phyloP scores from a whole-genome alignment of 2,888 invertebrate genomes.

The Apodemia hepburni region DNA sequence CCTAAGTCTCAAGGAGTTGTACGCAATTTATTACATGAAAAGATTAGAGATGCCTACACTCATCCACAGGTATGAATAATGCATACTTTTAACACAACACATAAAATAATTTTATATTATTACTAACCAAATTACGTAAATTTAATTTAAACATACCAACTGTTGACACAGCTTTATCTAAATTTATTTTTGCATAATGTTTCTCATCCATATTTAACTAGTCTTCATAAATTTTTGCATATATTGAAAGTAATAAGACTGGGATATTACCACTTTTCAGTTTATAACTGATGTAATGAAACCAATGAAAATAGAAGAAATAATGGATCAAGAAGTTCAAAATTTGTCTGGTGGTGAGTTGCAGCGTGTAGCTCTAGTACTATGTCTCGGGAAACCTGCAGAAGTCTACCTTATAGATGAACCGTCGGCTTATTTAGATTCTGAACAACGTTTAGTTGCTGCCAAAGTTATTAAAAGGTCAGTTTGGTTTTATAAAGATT shows the following conservation, averaged over 20 bases:
- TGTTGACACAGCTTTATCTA: too few species aligned
- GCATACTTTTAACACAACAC: too few species aligned
- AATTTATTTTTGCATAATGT: too few species aligned
- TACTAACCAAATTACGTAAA: too few species aligned
- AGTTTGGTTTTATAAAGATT: conserved; percentile 3
- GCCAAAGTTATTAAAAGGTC: conserved; percentile 99
- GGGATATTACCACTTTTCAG: conserved; percentile 58
- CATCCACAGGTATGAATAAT: conserved; percentile 89
- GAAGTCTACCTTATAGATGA: conserved; percentile 99
- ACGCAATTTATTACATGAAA: conserved; percentile 95
- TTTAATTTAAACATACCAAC: too few species aligned
- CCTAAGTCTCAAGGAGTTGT: conserved; percentile 98
- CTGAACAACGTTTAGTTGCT: conserved; percentile 99
- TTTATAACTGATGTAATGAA: conserved; percentile 99
- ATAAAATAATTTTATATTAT: too few species aligned
- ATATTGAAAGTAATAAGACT: not conserved
- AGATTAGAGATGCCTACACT: conserved; percentile 97
- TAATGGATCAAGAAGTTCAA: conserved; percentile 98
- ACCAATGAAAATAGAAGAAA: conserved; percentile 97
- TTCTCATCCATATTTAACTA: too few species aligned
- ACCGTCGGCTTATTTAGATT: conserved; percentile 99
- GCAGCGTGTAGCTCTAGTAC: conserved; percentile 97
- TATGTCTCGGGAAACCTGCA: conserved; percentile 98
- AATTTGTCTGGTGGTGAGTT: conserved; percentile 99
- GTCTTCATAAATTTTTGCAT: not conserved